Conservation (phyloP, 2,113 vertebrate genomes). For the Corythaeola cristata region DNA sequence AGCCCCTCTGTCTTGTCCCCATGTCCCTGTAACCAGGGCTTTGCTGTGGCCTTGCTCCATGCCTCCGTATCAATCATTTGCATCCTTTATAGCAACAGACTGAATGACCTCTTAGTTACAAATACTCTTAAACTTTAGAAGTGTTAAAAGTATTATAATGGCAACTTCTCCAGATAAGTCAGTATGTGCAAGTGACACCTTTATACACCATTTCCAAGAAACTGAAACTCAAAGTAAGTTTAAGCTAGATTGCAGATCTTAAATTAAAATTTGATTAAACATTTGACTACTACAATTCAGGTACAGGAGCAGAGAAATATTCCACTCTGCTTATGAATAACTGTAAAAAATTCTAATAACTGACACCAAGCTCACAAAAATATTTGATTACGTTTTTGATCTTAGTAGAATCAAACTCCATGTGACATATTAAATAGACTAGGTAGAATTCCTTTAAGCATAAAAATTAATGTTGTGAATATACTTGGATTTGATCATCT, state of each 20-base stretch:
- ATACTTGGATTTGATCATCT: not conserved
- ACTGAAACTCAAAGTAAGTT: not conserved
- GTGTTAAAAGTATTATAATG: not conserved
- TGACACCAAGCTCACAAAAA: not conserved
- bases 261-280: conserved; percentile 16
- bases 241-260: not conserved
- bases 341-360: not conserved
- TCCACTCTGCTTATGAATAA: not conserved
- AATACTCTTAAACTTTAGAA: not conserved
- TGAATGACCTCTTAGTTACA: not conserved
- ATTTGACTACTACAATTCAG: not conserved
- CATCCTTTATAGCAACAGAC: not conserved
- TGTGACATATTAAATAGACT: not conserved
- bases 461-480: not conserved
- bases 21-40: not conserved
- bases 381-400: not conserved
- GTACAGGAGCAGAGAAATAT: not conserved
- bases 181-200: not conserved
- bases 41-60: not conserved
- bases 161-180: not conserved
- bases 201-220: not conserved
- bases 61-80: not conserved
- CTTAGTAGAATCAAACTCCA: not conserved
- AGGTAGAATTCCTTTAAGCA: not conserved
- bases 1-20: not conserved